Percentiles rank a stretch among this genome's conserved stretches.
Conservation (phyloP, 2,797 vertebrate species). For the Lacerta viridis region DNA sequence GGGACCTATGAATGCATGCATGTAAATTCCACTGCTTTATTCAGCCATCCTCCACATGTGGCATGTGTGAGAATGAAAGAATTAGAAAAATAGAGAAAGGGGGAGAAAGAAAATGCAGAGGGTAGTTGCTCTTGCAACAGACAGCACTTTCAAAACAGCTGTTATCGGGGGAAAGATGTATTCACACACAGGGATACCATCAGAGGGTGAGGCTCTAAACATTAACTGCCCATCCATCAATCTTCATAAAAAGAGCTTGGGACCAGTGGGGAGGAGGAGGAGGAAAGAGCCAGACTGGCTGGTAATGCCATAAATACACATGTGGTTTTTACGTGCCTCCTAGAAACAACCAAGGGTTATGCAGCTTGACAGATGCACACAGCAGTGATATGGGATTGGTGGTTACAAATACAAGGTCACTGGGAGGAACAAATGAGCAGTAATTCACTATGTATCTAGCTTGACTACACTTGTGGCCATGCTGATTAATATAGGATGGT, state of each 20-base stretch:
- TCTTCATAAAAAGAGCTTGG: slow-evolving; percentile 71
- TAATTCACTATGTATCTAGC: slow-evolving; percentile 73
- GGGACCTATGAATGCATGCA: neutral
- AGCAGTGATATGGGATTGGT: slow-evolving; percentile 65
- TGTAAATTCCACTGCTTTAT: neutral
- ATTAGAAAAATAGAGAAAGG: neutral
- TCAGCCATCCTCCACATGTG: slow-evolving; percentile 6
- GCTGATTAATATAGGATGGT: slow-evolving; percentile 50
- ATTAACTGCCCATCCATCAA: slow-evolving; percentile 78
- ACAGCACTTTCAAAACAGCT: slow-evolving; percentile 48
- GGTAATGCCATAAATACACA: slow-evolving; percentile 77
- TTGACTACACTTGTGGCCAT: slow-evolving; percentile 56
- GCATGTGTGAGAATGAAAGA: slow-evolving; percentile 3
- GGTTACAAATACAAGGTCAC: slow-evolving; percentile 69
- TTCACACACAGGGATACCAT: slow-evolving; percentile 70
- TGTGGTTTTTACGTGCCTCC: slow-evolving; percentile 75
- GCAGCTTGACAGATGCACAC: slow-evolving; percentile 76
- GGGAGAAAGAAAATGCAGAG: slow-evolving; percentile 21
- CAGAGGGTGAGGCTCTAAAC: slow-evolving; percentile 72
- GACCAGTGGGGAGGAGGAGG: slow-evolving; percentile 52
- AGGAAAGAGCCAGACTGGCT: slow-evolving; percentile 55
- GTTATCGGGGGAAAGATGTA: slow-evolving; percentile 72
- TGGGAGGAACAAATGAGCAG: slow-evolving; percentile 73
- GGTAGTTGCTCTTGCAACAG: neutral
- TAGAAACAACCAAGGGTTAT: slow-evolving; percentile 76